Percentiles rank a stretch among this genome's conserved stretches.
These are phyloP conservation scores for Tapera naevia DNA, from an alignment of 2,797 vertebrate genomes.

Conservation along the genomic window DNA sequence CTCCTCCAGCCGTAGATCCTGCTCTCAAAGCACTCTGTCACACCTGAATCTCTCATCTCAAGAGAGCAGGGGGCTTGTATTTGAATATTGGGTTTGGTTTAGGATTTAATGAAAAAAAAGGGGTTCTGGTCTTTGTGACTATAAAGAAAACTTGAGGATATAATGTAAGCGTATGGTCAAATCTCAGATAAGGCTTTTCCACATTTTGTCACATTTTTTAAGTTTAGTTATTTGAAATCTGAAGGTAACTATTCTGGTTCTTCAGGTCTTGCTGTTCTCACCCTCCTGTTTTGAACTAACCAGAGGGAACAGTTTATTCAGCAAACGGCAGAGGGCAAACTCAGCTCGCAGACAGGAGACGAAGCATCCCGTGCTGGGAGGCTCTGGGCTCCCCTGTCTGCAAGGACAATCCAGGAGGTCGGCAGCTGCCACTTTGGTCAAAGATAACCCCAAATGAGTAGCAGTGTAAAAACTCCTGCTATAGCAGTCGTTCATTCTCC, in stretches of 20 bases:
- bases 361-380: rapidly evolving
- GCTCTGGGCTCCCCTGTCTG: rapidly evolving
- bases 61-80: background rate
- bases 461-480: background rate
- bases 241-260: background rate
- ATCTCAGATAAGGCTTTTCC: background rate
- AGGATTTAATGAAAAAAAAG: background rate
- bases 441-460: background rate
- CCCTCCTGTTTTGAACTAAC: background rate
- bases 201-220: background rate
- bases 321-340: slow-evolving; percentile 64
- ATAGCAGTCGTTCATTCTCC: background rate
- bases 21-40: background rate
- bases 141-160: background rate
- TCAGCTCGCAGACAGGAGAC: background rate
- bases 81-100: background rate
- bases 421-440: background rate
- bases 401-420: rapidly evolving
- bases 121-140: background rate
- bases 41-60: background rate
- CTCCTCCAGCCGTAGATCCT: background rate
- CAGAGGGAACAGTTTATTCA: background rate
- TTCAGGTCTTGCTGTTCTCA: background rate
- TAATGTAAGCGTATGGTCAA: background rate
- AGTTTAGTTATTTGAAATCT: background rate